phyloP scores from a whole-genome alignment of 2,113 vertebrate species.

The Glaucidium brasilianum region DNA sequence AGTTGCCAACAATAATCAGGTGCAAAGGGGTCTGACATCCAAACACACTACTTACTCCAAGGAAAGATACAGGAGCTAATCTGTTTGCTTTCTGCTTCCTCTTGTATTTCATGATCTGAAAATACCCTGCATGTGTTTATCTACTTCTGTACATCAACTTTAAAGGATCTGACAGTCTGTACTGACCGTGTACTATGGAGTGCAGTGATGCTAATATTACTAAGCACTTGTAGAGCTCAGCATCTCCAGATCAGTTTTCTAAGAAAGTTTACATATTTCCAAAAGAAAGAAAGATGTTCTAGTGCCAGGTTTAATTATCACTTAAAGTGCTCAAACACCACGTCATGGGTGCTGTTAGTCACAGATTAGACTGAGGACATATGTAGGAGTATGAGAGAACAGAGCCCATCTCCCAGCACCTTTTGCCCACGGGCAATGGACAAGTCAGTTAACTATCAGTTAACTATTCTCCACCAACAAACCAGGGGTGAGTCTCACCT shows the following conservation, averaged over 20 bases:
- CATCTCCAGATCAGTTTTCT: not conserved
- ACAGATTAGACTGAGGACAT: not conserved
- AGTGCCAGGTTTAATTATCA: not conserved
- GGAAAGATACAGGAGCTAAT: not conserved
- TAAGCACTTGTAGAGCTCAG: not conserved
- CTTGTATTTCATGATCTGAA: not conserved
- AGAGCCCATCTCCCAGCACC: not conserved
- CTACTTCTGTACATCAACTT: not conserved
- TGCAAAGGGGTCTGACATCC: not conserved
- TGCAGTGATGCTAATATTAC: not conserved
- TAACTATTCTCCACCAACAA: not conserved
- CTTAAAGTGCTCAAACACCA: not conserved
- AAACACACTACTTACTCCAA: not conserved
- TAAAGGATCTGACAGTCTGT: not conserved
- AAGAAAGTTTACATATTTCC: not conserved
- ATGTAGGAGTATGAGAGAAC: accelerated
- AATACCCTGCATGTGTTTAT: not conserved
- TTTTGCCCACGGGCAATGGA: not conserved
- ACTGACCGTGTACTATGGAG: accelerated
- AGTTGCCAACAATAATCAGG: not conserved
- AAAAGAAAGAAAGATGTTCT: not conserved
- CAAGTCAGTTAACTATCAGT: not conserved
- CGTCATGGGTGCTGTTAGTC: not conserved
- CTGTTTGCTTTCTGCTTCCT: not conserved
- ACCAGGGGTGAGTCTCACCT: not conserved